Conservation (phyloP, 2,888 invertebrate genomes). For the Tortricodes alternella region DNA sequence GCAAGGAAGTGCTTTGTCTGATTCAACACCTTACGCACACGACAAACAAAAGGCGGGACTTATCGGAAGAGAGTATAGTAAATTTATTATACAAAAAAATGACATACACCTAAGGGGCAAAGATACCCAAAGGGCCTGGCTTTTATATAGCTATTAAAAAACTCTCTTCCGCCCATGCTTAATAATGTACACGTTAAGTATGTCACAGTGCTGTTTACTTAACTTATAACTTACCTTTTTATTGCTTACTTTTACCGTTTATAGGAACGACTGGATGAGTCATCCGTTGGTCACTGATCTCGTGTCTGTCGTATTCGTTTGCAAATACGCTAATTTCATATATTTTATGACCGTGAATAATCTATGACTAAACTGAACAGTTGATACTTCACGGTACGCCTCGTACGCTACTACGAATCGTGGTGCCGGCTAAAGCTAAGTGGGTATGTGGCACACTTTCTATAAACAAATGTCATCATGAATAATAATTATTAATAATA, state of each 20-base stretch:
- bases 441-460: constrained; percentile 19
- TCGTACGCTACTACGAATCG: background rate
- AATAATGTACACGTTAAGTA: background rate
- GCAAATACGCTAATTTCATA: background rate
- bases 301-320: constrained; percentile 7
- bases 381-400: constrained; percentile 1
- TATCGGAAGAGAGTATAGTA: constrained; percentile 38
- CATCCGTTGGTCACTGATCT: background rate
- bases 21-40: constrained; percentile 52
- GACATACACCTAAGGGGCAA: no score
- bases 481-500: background rate
- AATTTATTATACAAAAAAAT: no score
- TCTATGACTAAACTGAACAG: constrained; percentile 4
- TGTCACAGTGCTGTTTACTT: constrained; percentile 9
- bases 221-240: background rate
- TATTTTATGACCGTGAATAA: constrained; percentile 18
- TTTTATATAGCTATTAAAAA: no score
- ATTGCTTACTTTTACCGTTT: constrained; percentile 22
- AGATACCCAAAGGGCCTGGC: no score
- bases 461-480: background rate
- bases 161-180: no score
- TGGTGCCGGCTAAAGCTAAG: background rate
- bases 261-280: constrained; percentile 10
- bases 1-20: constrained; percentile 32
- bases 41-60: constrained; percentile 46